Base-by-base conservation (phyloP, 1,140 invertebrate genomes). In the Drosophila nigrodunni region DNA sequence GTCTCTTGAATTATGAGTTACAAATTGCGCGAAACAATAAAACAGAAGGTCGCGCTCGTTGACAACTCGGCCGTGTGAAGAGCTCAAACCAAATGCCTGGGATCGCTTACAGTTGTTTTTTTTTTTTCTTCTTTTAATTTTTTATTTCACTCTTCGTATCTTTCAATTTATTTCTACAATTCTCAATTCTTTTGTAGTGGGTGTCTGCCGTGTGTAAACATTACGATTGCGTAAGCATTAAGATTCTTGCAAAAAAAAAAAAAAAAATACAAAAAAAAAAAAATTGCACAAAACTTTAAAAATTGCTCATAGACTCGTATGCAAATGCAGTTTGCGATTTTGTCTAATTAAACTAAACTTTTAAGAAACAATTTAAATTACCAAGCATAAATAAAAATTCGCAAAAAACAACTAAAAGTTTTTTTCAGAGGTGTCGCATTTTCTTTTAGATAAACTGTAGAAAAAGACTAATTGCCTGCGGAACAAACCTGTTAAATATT, bases 1-100 rank as follows among this genome's bases (percentile, higher is more conserved):
- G 52, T 35, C 11, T 7, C 54, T 67, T 78, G 62, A 87, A 57
- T 87, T 82, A 79, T 74, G 73, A 79, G 69, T 74, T 79, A 86
- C 82, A 86, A 86, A 86, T 77, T 74, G 73, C 55, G 54, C 73
- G 70, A 76, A 65, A 87, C 70, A 80, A 82, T 82, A 65, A 72
- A 62, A 67, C 72, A 68, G 73, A 82, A 82, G 82, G 82, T 76
- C 76, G 62, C 59, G 69, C 52, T 54, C 68, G 75, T 74, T 86
- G 72, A 74, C 69, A 83, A 70, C 52, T 66, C 49, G 50, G 57
- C 68, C 70, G 74, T 77, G 68, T 47, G 60, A 70, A 74, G 47
- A 62, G 49, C 39, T 15, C 13, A 62, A 30, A 30, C 43, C 43
- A 34, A 25, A 35, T 15, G 49, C 58, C 35, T 64, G 49, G 49